Base-by-base conservation (phyloP, 2,888 invertebrate genomes). In the Crossocerus cetratus region DNA sequence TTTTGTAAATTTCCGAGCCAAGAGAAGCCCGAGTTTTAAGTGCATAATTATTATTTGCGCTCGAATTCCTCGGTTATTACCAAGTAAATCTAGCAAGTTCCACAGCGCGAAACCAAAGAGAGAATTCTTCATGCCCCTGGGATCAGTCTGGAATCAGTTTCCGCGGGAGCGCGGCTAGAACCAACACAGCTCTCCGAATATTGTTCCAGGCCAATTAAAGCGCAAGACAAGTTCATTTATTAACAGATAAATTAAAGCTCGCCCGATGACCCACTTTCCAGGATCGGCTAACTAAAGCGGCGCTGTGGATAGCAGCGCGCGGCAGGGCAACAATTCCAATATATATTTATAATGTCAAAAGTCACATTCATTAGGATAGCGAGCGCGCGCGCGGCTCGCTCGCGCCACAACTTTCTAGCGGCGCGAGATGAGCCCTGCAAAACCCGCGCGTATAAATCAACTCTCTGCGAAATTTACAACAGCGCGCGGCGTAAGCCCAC, bases 1-100 rank as follows among this genome's bases (percentile, higher is more conserved):
- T 43, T 61, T 43, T 60, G 8, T 32, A 8, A 11, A 54, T 61
- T 16, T 56, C 14, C 43, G 53, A 55, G 44, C 60, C 54, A 53
- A 18, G 23, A 23, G 16, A 58, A 56, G 20, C 22, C 42, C 32
- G 64, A 58, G 69, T 56, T 65, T 74, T 76, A 74, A 83, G 73
- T 81, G 79, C 79, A 76, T 82, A 85, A 83, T 84, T 85, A 87
- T 86, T 87, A 86, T 86, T 86, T 84, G 80, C 80, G 78, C 77
- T 80, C 66, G 69, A 75, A 81, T 75, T 84, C 69, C 21, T 53
- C 44, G 70, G 78, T 80, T 82, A 84, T 81, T 80, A 73, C 80
- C 58, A 79, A 78, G 79, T 80, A 73, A 81, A 78, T 79, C 65
- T 70, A 60, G 62, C 65, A 83, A 84, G 81, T 86, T 87, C 84